Conservation (phyloP, 2,113 vertebrate species). For the Pelvicachromis taeniatus region DNA sequence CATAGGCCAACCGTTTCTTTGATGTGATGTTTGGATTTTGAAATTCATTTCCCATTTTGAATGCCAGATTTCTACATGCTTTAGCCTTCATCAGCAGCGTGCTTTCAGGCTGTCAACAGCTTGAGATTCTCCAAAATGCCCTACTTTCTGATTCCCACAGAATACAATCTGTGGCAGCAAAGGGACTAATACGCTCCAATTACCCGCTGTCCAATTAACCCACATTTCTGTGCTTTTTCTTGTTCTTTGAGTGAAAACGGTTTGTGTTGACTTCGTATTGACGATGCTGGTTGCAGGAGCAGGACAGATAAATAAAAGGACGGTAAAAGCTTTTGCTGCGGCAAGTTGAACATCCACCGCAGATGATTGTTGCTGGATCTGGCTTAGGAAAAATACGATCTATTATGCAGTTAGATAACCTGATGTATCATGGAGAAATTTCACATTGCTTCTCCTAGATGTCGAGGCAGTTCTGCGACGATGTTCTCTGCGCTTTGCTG, state of each 20-base stretch:
- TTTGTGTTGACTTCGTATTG: neutral
- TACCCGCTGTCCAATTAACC: slow-evolving; percentile 34
- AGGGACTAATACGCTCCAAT: slow-evolving; percentile 12
- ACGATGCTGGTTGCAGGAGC: neutral
- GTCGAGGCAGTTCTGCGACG: neutral
- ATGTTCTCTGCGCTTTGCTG: neutral
- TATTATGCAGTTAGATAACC: neutral
- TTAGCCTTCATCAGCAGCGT: neutral
- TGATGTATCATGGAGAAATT: slow-evolving; percentile 2
- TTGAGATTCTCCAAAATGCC: slow-evolving; percentile 7
- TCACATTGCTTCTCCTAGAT: neutral
- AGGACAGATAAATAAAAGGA: slow-evolving; percentile 20
- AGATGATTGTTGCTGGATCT: neutral
- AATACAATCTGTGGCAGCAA: neutral
- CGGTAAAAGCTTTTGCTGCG: neutral
- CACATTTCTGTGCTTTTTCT: neutral
- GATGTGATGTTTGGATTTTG: slow-evolving; percentile 6
- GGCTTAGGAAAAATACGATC: neutral
- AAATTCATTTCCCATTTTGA: neutral
- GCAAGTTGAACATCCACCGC: neutral
- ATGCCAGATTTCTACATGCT: neutral
- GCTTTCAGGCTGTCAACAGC: slow-evolving; percentile 15
- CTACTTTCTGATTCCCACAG: neutral
- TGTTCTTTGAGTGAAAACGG: neutral
- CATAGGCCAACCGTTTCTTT: neutral